A percentile compares a stretch with the other conserved stretches of the same genome.
These are phyloP conservation scores for Lithophane socia DNA, from an alignment of 2,888 invertebrate species.

Conservation along the genomic window DNA sequence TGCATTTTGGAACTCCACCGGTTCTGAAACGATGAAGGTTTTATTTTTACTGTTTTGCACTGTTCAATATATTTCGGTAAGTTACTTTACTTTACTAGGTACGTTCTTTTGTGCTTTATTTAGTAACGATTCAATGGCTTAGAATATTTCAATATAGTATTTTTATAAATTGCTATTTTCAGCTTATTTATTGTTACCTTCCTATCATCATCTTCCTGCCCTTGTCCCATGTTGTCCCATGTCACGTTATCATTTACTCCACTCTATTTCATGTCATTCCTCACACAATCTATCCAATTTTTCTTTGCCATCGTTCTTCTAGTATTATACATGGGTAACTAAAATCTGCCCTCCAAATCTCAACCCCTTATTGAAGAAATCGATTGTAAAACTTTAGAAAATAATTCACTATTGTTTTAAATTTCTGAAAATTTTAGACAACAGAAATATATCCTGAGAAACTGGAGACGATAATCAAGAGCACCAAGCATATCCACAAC, in stretches of 20 bases:
- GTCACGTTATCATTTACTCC: background rate
- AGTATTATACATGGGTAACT: background rate
- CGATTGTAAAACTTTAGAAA: background rate
- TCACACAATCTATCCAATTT: background rate
- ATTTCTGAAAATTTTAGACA: constrained; percentile 3
- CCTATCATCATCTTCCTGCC: too few relatives aligned
- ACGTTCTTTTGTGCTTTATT: background rate
- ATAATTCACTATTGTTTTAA: background rate
- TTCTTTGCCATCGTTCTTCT: background rate
- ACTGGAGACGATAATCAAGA: constrained; percentile 26
- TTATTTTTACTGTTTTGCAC: constrained; percentile 14
- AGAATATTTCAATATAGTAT: background rate
- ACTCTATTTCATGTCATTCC: background rate
- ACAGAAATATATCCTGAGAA: constrained; percentile 47
- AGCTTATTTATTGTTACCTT: too few relatives aligned
- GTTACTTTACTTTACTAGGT: background rate
- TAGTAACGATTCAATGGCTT: background rate
- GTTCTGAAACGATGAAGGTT: constrained; percentile 10
- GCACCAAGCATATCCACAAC: constrained; percentile 25
- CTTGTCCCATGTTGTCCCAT: background rate
- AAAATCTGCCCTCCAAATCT: background rate
- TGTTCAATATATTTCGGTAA: constrained; percentile 20
- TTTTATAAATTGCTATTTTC: too few relatives aligned
- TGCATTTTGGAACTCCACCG: background rate
- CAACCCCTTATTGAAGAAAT: background rate